A percentile compares a stretch with the other conserved stretches of the same genome.
Evolutionary conservation across 2,888 invertebrate species (phyloP).

Genomic region (Sisyra terminalis): DNA sequence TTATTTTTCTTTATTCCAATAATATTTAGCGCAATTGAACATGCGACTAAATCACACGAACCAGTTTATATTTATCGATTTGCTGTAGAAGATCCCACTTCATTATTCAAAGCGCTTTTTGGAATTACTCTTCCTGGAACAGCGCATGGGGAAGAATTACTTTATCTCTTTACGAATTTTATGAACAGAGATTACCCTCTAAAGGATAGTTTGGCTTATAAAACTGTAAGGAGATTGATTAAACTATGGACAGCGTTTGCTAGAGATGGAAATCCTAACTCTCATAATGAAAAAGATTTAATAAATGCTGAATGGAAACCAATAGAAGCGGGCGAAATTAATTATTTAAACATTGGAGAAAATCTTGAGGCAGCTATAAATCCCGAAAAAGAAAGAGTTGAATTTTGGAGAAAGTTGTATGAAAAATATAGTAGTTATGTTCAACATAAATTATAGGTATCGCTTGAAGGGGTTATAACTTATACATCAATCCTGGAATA

Average conservation of each 20-base stretch:
- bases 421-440: neutral
- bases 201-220: neutral
- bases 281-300: neutral
- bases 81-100: neutral
- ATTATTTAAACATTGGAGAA: neutral
- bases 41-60: neutral
- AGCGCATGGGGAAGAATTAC: neutral
- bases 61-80: neutral
- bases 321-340: neutral
- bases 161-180: neutral
- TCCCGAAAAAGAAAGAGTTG: neutral
- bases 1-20: neutral
- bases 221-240: neutral
- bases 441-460: slow-evolving; percentile 8
- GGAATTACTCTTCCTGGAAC: neutral
- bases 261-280: neutral
- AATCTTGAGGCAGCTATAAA: neutral
- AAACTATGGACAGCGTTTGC: neutral
- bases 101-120: neutral
- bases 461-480: no score
- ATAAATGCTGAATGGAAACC: neutral
- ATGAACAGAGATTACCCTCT: neutral
- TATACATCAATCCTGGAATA: no score
- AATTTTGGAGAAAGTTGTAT: neutral
- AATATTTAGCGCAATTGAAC: neutral